Evolutionary conservation across 2,113 vertebrate genomes (phyloP), one percentile per base, ranked within the genome.

Genomic region (Carollia perspicillata): DNA sequence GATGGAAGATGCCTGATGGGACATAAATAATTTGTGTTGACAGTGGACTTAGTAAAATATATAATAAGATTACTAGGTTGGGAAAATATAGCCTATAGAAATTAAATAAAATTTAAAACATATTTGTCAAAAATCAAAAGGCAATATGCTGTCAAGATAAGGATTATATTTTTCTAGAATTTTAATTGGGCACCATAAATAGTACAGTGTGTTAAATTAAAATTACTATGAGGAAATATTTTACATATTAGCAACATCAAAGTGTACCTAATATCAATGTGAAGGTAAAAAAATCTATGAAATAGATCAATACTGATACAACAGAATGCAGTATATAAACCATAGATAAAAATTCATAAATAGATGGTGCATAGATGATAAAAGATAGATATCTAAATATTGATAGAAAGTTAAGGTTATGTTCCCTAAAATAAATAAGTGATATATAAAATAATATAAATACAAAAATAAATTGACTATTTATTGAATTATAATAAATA

Each of bases 1-100:
- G 98, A 96, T 99, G 99, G 96, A 99, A 99, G 97, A 99, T 99
- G 98, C 99, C 99, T 99, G 97, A 95, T 13, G 96, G 97, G 97
- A 88, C 18, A 69, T 30, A 97, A 13, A 94, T 0, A 40, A 97
- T 94, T 97, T 30, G 1, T n/a, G 42, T 28, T 22, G 20, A 90
- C 65, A 96, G 53, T 23, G 0, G 20, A 85, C 3, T 58, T 83
- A 87, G 37, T 1, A 8, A 6, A 44, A 0, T 7, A 53, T 4
- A 20, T 12, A 89, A 11, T 37, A 28, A 79, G 17, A 79, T 35
- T 49, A 58, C 17, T 6, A 28, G 89, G 71, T 14, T 60, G 89
- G 71, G 97, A 93, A 55, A 40, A 78, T 33, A 33, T 0, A 83
- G 1, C 2, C 5, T 75, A 26, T 68, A 33, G 0, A 77, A 97